Base-by-base conservation (phyloP, 1,140 invertebrate species). In the Dendroctonus ponderosae region DNA sequence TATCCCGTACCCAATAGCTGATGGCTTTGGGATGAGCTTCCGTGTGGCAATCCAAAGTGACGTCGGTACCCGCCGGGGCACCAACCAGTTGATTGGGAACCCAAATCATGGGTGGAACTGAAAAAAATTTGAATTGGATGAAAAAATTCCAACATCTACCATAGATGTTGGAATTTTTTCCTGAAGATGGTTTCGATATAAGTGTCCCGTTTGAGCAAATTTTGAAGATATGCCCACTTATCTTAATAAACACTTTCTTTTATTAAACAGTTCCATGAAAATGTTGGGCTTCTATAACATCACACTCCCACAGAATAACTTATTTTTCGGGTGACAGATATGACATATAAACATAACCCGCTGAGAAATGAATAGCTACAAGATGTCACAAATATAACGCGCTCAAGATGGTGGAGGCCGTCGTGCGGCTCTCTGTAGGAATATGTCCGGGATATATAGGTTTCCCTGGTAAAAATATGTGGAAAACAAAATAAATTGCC, bases 11-110 rank as follows among this genome's bases (percentile, higher is more conserved):
- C 94, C 94, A 97, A 81, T 94, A 94, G 79, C 89, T 94, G 79
- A 95, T 93, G 59, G 92, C 92, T 68, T 91, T 85, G 54, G 94
- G 94, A 80, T 92, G 91, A n/a, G 94, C 93, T 76, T 96, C 93
- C 0, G 93, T 94, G 75, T 93, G 88, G 78, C 94, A 97, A 79
- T 96, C 93, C 74, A 97, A 88, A 6, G 92, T 94, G 49, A 96
- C 91, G 80, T 94, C 91, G 15, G 91, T 93, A 50, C 91, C 91
- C 46, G 88, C 84, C 56, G 92, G 92, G 40, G 92, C 92, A 5
- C 93, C 93, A 59, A 96, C 91, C 79, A 95, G 82, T 81, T 94
- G 92, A 84, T 94, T 94, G 66, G 91, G 91, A 57, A 93, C 91
- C 87, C 90, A 93, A 74, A 94, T 93, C 89, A 94, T 92, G 26